phyloP scores from a whole-genome alignment of 1,140 invertebrate genomes.

The Scylla paramamosain region DNA sequence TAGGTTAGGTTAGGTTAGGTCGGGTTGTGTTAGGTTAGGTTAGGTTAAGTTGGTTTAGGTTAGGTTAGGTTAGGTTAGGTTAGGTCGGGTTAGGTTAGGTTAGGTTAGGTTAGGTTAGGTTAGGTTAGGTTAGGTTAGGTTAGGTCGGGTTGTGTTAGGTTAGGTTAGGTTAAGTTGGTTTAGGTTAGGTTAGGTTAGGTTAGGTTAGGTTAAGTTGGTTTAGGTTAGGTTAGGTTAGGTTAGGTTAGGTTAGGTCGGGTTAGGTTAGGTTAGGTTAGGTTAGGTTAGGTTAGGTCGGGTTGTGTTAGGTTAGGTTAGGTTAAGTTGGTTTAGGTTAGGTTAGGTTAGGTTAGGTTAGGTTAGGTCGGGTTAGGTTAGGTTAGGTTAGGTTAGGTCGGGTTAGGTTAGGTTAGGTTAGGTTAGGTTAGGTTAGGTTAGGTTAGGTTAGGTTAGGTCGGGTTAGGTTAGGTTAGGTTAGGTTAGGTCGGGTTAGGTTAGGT shows the following conservation, averaged over 20 bases:
- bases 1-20: background rate
- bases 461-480: background rate
- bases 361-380: background rate
- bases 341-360: background rate
- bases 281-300: no score
- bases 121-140: constrained; percentile 49
- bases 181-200: constrained; percentile 30
- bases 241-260: constrained; percentile 22
- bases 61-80: background rate
- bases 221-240: no score
- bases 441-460: background rate
- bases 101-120: constrained; percentile 39
- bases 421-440: constrained; percentile 36
- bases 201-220: constrained; percentile 40
- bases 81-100: constrained; percentile 49
- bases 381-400: constrained; percentile 44
- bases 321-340: no score
- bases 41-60: no score
- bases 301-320: no score
- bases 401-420: constrained; percentile 47
- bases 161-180: no score
- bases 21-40: no score
- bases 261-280: constrained; percentile 31
- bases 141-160: no score
- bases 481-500: background rate